phyloP scores from a whole-genome alignment of 2,888 invertebrate genomes.

The Caenorhabditis plicata region DNA sequence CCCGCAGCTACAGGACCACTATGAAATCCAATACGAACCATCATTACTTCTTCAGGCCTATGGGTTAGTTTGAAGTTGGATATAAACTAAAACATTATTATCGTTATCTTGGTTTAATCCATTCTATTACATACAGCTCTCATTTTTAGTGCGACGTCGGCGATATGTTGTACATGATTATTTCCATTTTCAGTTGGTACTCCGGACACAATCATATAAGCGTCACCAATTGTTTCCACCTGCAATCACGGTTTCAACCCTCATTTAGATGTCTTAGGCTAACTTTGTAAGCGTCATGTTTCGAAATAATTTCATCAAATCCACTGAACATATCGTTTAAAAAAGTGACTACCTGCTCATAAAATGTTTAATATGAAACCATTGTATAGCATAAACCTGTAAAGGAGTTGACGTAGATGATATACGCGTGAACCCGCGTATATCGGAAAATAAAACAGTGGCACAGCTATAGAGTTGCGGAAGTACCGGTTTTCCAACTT shows the following conservation, averaged over 20 bases:
- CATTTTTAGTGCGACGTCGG: conserved; percentile 64
- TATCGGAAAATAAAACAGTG: conserved; percentile 63
- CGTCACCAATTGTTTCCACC: conserved; percentile 61
- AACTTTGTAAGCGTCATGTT: conserved; percentile 64
- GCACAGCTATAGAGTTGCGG: conserved; percentile 63
- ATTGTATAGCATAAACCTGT: conserved; percentile 35
- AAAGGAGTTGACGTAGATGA: conserved; percentile 64
- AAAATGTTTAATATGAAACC: background rate
- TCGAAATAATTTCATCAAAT: conserved; percentile 64
- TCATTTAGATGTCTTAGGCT: conserved; percentile 4
- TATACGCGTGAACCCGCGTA: conserved; percentile 61
- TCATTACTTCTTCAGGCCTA: conserved; percentile 61
- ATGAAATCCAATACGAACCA: conserved; percentile 65
- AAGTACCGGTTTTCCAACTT: conserved; percentile 60
- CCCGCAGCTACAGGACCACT: conserved; percentile 63
- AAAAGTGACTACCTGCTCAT: conserved; percentile 60
- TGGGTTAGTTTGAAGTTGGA: conserved; percentile 62
- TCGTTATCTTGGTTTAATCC: background rate
- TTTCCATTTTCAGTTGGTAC: conserved; percentile 65
- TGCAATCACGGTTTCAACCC: background rate
- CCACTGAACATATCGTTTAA: conserved; percentile 64
- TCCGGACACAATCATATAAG: conserved; percentile 65
- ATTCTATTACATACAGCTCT: conserved; percentile 40
- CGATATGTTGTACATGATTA: conserved; percentile 60
- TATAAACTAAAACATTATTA: conserved; percentile 39